Base-by-base conservation (phyloP, 2,113 vertebrate species). In the Desmodus rotundus region DNA sequence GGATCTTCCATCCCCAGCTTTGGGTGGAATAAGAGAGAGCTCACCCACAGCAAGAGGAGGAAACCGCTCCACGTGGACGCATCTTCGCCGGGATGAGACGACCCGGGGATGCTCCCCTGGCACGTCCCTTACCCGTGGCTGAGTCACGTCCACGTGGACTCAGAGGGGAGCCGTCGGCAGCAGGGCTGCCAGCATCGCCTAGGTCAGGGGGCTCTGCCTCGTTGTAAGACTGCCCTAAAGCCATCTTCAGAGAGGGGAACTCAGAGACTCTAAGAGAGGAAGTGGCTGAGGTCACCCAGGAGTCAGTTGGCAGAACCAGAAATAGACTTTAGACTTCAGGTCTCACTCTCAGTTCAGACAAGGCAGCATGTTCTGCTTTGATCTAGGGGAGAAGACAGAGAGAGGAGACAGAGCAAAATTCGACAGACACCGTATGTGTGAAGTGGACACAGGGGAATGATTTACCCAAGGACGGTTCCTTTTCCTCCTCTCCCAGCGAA, bases 221-320 rank as follows among this genome's bases (percentile, higher is more conserved):
- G 20, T 45, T 68, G 52, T 22, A 86, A 87, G 47, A 89, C 52
- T 19, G 80, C 56, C 81, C 67, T 95, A 8, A 93, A 73, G 88
- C 72, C 70, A 45, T 94, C 54, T 61, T 45, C 74, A 63, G 91
- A 96, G 96, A 95, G 85, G 95, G 92, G 88, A 97, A 97, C 97
- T 93, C 90, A 67, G 74, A 95, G 58, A 54, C 80, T 77, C 20
- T 50, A 41, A 84, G 96, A 96, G 96, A 97, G 97, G 97, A 98
- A 98, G 97, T 97, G 88, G 83, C 96, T 96, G 94, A 97, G 97
- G 97, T 97, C 97, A 96, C 93, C 82, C 93, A 43, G 67, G 89
- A 98, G 97, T 95, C 97, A 97, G 97, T 97, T 96, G 97, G 96
- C 90, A 98, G 94, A 95, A 74, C 94, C 95, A 97, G 85, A 98